Base-by-base conservation (phyloP, 2,888 invertebrate species). In the Agrochola litura region DNA sequence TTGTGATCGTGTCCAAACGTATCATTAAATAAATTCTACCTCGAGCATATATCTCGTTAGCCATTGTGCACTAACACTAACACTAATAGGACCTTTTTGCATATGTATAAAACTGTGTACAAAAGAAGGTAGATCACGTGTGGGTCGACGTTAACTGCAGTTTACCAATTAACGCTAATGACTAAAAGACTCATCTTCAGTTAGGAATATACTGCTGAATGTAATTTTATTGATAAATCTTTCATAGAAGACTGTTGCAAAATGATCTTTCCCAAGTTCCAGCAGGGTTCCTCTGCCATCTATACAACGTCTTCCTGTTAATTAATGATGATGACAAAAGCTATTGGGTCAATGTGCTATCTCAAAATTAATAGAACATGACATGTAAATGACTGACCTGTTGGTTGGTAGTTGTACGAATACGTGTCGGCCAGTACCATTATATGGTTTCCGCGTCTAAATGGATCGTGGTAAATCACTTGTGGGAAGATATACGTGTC, bases 391-490 rank as follows among this genome's bases (percentile, higher is more conserved):
- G 89, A 6, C 93, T 93, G 74, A 96, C 96, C 12, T 79, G 95
- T 95, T 14, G 95, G 94, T 94, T 97, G 90, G 97, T 97, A 89
- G 97, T 98, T 94, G 95, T 97, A 91, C 96, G 97, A 92, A 93
- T 98, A 98, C 0, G 98, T 98, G 90, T 99, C 98, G 83, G 98
- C 98, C 81, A 99, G 96, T 10, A 98, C 98, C 77, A 99, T 92
- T 86, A 98, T 97, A 93, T 98, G 97, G 91, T 97, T 97, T 77
- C 98, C 97, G 46, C 98, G 97, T 86, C 98, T 97, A 93, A 99
- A 98, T 9, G 99, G 99, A 93, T 98, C 98, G 74, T 97, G 97
- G 95, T 98, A 99, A 89, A 99, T 95, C 76, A 98, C 98, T 81
- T 98, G 97, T 0, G 99, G 98, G 90, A 98, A 97, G 70, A 99